Evolutionary conservation across 2,797 vertebrate species (phyloP), one percentile per base, ranked within the genome.

Genomic region (Tauraco hartlaubi): DNA sequence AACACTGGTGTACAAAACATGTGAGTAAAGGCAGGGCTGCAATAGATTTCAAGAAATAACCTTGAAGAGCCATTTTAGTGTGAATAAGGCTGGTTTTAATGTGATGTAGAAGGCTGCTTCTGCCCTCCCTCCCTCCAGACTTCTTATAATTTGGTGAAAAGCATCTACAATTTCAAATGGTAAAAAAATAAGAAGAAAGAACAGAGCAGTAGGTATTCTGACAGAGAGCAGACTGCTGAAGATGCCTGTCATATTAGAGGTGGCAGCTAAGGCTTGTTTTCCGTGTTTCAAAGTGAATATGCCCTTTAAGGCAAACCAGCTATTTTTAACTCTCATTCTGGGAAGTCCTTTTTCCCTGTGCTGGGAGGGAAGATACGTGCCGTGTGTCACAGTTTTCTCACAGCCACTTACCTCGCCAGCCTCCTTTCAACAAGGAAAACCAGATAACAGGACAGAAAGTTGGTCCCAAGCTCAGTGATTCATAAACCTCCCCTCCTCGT

Each of bases 311-410:
- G 76, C 73, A 92, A 88, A 59, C 2, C 31, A 76, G 55, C 55
- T 96, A 86, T 93, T 90, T 94, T 94, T 88, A 94, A 54, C 66
- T 88, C 58, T 80, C 8, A 1, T 91, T 93, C 74, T 87, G 71
- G 83, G 63, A 94, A 94, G 63, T 23, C 46, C 31, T 79, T 84
- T 80, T 76, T 66, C 51, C 49, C 48, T 56, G 3, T 72, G 12
- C 52, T 71, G 28, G 29, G 14, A 72, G 54, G 46, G 43, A 63
- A 52, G 58, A 16, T 66, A 52, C 0, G 3, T 91, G 74, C 44
- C 16, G 22, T 66, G 41, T 79, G 66, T 72, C 82, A 89, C 71
- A 59, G 48, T 2, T 91, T 51, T 73, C 87, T 86, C 82, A 43
- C 54, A 91, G 44, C 33, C 33, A 3, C 85, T 62, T 62, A 75